phyloP scores from a whole-genome alignment of 1,140 invertebrate genomes.

The Trichonephila inaurata region DNA sequence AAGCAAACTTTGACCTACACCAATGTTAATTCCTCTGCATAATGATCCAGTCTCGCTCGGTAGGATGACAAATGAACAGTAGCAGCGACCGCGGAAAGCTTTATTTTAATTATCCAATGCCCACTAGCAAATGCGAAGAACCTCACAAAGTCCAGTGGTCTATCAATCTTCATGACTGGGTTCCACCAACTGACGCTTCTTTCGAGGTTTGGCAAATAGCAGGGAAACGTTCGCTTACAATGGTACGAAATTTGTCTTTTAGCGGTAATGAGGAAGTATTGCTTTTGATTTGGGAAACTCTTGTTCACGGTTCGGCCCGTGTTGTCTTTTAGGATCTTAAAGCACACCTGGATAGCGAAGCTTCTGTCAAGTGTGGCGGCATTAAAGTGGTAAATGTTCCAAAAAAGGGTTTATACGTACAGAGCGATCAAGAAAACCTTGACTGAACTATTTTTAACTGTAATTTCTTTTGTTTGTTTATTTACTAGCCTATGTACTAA shows the following conservation, averaged over 20 bases:
- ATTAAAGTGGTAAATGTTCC: neutral
- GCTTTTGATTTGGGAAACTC: constrained; percentile 23
- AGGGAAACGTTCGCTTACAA: neutral
- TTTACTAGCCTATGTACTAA: no score
- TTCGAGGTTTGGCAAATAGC: neutral
- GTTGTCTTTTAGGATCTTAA: constrained; percentile 9
- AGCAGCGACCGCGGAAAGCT: constrained; percentile 50
- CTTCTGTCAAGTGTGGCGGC: neutral
- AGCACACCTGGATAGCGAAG: neutral
- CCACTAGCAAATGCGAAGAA: constrained; percentile 42
- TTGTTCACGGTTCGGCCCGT: neutral
- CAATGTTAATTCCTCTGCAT: constrained; percentile 51
- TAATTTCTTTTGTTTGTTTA: no score
- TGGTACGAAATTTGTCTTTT: constrained; percentile 48
- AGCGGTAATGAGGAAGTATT: constrained; percentile 42
- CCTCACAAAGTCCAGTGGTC: neutral
- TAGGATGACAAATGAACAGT: constrained; percentile 66
- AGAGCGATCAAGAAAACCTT: neutral
- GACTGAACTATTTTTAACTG: no score
- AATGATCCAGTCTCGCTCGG: constrained; percentile 25
- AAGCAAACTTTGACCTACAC: neutral
- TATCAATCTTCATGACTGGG: constrained; percentile 46
- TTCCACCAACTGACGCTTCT: constrained; percentile 1
- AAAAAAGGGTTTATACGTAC: neutral
- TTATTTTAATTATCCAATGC: constrained; percentile 65